Conservation (phyloP, 2,888 invertebrate species). For the Hanleya hanleyi region DNA sequence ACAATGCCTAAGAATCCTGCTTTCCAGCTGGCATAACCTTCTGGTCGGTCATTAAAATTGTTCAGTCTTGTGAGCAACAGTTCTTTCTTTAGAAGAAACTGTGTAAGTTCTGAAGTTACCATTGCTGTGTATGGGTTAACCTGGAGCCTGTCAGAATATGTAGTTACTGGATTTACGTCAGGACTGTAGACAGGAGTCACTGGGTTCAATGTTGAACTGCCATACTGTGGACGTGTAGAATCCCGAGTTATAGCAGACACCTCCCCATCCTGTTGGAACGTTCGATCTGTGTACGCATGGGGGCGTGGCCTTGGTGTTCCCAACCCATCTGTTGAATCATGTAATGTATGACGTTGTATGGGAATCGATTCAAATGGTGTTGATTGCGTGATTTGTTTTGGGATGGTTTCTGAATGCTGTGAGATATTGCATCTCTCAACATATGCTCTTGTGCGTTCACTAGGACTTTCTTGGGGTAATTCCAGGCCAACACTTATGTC, state of each 20-base stretch:
- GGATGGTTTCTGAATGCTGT: too few relatives aligned
- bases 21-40: constrained; percentile 28
- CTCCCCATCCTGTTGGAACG: too few relatives aligned
- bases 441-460: too few relatives aligned
- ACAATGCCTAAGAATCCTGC: constrained; percentile 23
- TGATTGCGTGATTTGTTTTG: too few relatives aligned
- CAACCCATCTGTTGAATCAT: background rate
- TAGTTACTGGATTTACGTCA: too few relatives aligned
- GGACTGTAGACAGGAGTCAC: background rate
- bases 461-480: too few relatives aligned
- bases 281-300: background rate
- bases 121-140: background rate
- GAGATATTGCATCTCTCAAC: too few relatives aligned
- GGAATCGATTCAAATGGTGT: too few relatives aligned
- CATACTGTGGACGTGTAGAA: too few relatives aligned
- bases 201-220: background rate
- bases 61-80: constrained; percentile 18
- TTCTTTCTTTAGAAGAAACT: constrained; percentile 27
- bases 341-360: too few relatives aligned
- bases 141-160: too few relatives aligned
- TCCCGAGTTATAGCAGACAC: too few relatives aligned
- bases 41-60: constrained; percentile 32
- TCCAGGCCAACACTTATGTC: background rate
- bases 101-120: constrained; percentile 7
- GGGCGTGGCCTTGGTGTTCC: background rate